Conservation (phyloP, 2,113 vertebrate genomes). For the Hippocampus comes region DNA sequence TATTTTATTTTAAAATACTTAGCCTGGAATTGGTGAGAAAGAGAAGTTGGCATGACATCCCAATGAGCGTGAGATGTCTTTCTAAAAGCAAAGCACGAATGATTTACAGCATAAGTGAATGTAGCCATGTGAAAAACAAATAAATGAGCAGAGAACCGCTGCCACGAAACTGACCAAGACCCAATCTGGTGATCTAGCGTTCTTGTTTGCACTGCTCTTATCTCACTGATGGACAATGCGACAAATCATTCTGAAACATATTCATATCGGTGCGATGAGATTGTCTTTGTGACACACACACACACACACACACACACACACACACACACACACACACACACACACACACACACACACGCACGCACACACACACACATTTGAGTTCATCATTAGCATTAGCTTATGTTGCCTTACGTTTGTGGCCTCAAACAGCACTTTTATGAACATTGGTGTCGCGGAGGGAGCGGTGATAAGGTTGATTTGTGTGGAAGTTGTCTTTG, state of each 20-base stretch:
- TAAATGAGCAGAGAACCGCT: neutral
- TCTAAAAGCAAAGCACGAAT: neutral
- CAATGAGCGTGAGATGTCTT: neutral
- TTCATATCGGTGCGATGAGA: neutral
- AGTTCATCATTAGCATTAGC: neutral
- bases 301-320: no score
- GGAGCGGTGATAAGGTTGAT: neutral
- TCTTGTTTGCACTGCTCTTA: neutral
- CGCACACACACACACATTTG: no score
- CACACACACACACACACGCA: no score
- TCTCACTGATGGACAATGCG: neutral
- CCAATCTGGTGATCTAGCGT: neutral
- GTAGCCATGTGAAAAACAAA: constrained; percentile 3
- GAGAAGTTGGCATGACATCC: neutral
- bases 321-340: no score
- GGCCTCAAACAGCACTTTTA: neutral
- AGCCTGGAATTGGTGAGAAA: neutral
- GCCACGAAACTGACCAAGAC: neutral
- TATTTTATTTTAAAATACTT: no score
- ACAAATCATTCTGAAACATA: neutral
- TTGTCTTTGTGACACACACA: no score
- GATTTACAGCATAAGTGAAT: neutral
- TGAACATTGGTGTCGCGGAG: neutral
- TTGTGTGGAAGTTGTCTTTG: neutral
- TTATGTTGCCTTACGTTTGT: neutral